Percentiles rank a stretch among this genome's conserved stretches.
Evolutionary conservation across 2,113 vertebrate genomes (phyloP).

Genomic region (Stegastes partitus): DNA sequence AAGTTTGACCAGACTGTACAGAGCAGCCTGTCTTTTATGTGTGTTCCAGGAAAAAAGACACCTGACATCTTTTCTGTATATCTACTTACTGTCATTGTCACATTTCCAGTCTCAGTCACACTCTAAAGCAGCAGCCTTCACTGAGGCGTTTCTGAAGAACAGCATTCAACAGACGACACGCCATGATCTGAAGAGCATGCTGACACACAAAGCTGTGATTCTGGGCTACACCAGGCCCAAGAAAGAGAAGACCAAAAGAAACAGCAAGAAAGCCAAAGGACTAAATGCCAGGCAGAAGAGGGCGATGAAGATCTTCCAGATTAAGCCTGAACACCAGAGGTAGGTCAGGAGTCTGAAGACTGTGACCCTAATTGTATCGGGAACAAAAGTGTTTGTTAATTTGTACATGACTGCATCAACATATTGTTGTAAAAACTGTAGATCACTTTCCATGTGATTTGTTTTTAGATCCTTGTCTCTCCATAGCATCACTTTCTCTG

Average conservation of each 20-base stretch:
- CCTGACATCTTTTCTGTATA: too few species aligned
- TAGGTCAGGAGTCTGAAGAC: slow-evolving; percentile 57
- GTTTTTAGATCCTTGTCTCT: too few species aligned
- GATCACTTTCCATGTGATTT: too few species aligned
- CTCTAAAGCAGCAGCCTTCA: slow-evolving; percentile 82
- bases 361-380: too few species aligned
- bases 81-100: neutral
- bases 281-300: slow-evolving; percentile 71
- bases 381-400: too few species aligned
- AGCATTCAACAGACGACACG: slow-evolving; percentile 69
- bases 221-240: slow-evolving; percentile 80
- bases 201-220: slow-evolving; percentile 88
- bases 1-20: too few species aligned
- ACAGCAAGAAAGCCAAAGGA: slow-evolving; percentile 66
- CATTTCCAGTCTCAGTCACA: slow-evolving; percentile 65
- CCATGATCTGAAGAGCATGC: slow-evolving; percentile 57
- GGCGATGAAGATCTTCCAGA: slow-evolving; percentile 65
- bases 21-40: too few species aligned
- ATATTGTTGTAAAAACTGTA: too few species aligned
- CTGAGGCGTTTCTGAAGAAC: slow-evolving; percentile 87
- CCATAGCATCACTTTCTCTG: neutral
- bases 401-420: too few species aligned
- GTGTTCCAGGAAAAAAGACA: too few species aligned
- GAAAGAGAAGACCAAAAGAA: slow-evolving; percentile 72
- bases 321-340: slow-evolving; percentile 84